Percentiles rank a stretch among this genome's conserved stretches.
Evolutionary conservation across 2,797 vertebrate genomes (phyloP).

Genomic region (Muscicapa comitata): DNA sequence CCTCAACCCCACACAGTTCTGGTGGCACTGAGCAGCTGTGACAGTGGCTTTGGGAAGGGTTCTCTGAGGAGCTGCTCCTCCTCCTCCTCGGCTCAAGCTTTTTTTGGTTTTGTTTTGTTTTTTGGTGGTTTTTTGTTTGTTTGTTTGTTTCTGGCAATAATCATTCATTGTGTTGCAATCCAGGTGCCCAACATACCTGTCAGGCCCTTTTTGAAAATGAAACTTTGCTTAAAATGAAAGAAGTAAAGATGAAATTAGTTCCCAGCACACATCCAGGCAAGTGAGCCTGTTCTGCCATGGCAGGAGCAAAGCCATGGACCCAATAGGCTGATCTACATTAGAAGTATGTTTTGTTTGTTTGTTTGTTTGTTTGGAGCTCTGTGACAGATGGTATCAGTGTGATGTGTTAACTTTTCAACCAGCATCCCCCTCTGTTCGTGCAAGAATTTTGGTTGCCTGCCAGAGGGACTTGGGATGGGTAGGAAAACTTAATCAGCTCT

Average conservation of each 20-base stretch:
- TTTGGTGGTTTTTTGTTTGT: no score
- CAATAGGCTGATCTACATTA: background rate
- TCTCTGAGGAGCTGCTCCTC: background rate
- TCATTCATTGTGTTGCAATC: background rate
- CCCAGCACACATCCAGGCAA: background rate
- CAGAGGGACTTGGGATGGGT: background rate
- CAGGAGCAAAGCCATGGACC: background rate
- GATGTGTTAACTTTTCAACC: background rate
- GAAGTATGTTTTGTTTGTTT: background rate
- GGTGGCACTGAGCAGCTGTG: fast-evolving
- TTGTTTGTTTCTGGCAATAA: background rate
- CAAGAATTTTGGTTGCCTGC: background rate
- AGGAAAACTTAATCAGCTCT: background rate
- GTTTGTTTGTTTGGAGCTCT: background rate
- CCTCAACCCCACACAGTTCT: fast-evolving
- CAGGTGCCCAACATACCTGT: background rate
- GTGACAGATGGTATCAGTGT: fast-evolving
- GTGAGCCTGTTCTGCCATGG: background rate
- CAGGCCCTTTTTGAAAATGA: background rate
- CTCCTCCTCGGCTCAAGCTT: background rate
- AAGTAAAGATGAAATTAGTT: fast-evolving
- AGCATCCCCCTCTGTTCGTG: background rate
- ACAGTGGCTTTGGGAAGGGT: background rate
- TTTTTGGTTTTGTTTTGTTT: no score
- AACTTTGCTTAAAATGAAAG: background rate